phyloP scores from a whole-genome alignment of 2,888 invertebrate species.

The Halocaridina rubra region DNA sequence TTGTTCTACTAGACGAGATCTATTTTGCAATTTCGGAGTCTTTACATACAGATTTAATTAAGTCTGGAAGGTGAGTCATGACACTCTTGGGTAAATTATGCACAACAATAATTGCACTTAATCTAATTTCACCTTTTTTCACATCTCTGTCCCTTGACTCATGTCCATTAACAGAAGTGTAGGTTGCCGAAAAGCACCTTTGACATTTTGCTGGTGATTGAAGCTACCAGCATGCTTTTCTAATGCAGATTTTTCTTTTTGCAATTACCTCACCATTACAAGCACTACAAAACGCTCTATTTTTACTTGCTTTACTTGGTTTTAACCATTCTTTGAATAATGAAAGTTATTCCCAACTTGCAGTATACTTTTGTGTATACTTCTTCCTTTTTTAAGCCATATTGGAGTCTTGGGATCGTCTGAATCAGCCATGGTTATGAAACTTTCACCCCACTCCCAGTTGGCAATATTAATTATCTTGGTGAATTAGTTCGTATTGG shows the following conservation, averaged over 20 bases:
- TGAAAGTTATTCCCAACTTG: conserved; percentile 3
- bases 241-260: conserved; percentile 32
- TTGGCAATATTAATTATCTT: too few relatives aligned
- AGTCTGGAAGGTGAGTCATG: not conserved
- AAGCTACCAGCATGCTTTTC: conserved; percentile 3
- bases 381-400: not conserved
- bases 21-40: conserved; percentile 16
- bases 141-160: not conserved
- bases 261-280: conserved; percentile 30
- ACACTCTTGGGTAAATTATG: conserved; percentile 12
- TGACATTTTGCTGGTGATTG: too few relatives aligned
- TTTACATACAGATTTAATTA: conserved; percentile 19
- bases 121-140: conserved; percentile 49
- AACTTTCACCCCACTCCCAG: too few relatives aligned
- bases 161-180: conserved; percentile 12
- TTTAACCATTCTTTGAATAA: conserved; percentile 23
- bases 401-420: not conserved
- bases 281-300: conserved; percentile 31
- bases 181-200: too few relatives aligned
- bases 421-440: too few relatives aligned
- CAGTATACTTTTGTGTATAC: conserved; percentile 3
- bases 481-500: too few relatives aligned
- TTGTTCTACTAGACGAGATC: conserved; percentile 1
- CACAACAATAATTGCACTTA: conserved; percentile 24
- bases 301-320: conserved; percentile 13